Evolutionary conservation across 1,140 invertebrate species (phyloP).

Genomic region (Leptonema lineaticorne): DNA sequence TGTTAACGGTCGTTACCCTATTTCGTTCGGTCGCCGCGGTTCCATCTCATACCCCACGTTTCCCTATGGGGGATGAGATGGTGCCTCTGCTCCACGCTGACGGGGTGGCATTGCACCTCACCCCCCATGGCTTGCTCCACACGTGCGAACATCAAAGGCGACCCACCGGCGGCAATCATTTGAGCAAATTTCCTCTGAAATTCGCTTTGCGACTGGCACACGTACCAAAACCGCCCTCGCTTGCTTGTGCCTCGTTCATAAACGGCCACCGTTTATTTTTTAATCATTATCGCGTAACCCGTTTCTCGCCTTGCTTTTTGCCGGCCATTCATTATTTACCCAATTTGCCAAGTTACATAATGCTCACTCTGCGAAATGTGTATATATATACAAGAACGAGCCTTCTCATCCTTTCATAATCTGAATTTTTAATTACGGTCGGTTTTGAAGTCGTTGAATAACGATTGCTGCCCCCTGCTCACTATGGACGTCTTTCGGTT

Average conservation of each 20-base stretch:
- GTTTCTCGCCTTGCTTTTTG: slow-evolving; percentile 11
- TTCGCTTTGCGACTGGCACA: slow-evolving; percentile 22
- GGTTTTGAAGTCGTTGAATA: too few relatives aligned
- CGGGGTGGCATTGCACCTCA: too few relatives aligned
- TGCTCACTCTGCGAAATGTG: background rate
- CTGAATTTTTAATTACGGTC: too few relatives aligned
- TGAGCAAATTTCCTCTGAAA: slow-evolving; percentile 30
- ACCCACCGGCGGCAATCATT: slow-evolving; percentile 30
- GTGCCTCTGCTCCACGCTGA: too few relatives aligned
- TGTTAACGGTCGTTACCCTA: slow-evolving; percentile 22
- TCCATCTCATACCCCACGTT: slow-evolving; percentile 46
- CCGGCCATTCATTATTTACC: background rate
- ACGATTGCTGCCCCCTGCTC: too few relatives aligned
- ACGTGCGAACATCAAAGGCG: slow-evolving; percentile 33
- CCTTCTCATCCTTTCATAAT: too few relatives aligned
- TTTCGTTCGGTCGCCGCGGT: slow-evolving; percentile 46
- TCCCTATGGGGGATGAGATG: slow-evolving; percentile 6
- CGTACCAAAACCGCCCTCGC: background rate
- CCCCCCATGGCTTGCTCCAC: slow-evolving; percentile 31
- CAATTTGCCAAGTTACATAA: background rate
- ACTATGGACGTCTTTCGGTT: too few relatives aligned
- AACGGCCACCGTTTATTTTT: slow-evolving; percentile 25
- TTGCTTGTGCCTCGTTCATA: background rate
- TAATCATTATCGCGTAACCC: slow-evolving; percentile 29
- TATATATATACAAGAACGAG: too few relatives aligned